A percentile compares a stretch with the other conserved stretches of the same genome.
These are phyloP conservation scores for Poecilus cupreus DNA, from an alignment of 2,888 invertebrate genomes.

Conservation along the genomic window DNA sequence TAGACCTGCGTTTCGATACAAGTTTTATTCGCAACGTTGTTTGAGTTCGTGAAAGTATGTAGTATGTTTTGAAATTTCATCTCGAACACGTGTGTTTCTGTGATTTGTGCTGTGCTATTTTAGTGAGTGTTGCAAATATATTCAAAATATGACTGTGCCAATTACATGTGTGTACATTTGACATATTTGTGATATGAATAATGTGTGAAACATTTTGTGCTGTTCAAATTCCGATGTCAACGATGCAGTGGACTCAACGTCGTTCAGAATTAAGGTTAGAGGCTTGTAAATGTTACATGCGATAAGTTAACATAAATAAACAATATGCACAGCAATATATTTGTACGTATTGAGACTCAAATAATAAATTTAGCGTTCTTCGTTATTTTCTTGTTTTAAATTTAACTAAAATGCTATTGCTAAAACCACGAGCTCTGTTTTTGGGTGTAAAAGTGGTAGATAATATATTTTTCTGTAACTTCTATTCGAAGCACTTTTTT, in stretches of 20 bases:
- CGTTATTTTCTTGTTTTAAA: no score
- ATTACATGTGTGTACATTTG: no score
- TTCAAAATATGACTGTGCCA: background rate
- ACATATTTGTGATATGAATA: background rate
- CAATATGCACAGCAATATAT: no score
- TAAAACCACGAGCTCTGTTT: no score
- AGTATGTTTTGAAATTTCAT: background rate
- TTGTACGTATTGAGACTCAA: no score
- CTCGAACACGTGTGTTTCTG: background rate
- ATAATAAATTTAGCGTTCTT: no score
- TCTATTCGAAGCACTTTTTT: no score
- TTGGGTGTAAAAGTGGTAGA: no score
- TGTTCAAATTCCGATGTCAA: background rate
- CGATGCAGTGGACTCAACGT: background rate
- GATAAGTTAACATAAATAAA: no score
- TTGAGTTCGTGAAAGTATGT: background rate
- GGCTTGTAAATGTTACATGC: no score
- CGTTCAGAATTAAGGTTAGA: background rate
- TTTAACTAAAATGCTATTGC: no score
- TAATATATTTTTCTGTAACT: no score
- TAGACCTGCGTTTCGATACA: background rate
- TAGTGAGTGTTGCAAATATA: background rate
- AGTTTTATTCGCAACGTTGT: background rate
- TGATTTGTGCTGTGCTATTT: background rate
- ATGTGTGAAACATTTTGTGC: background rate